A percentile compares a stretch with the other conserved stretches of the same genome.
Conservation (phyloP, 2,888 invertebrate genomes). For the Schizotus pectinicornis region DNA sequence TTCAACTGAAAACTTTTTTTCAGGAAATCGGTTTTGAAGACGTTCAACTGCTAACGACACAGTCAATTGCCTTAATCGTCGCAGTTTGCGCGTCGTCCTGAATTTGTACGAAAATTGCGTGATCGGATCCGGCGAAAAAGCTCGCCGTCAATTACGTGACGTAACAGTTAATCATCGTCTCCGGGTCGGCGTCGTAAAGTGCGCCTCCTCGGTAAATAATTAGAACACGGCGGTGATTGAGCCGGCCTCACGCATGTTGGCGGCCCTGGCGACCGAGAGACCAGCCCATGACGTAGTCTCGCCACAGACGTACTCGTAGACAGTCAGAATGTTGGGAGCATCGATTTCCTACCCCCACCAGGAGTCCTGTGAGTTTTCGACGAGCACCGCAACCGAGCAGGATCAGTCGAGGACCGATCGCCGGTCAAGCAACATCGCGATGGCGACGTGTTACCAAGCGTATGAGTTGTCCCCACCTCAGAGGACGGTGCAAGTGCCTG, state of each 20-base stretch:
- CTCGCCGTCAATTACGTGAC: conserved; percentile 34
- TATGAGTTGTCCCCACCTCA: conserved; percentile 57
- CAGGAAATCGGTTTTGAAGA: no score
- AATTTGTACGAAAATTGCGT: no score
- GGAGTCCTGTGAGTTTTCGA: conserved; percentile 28
- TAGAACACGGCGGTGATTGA: conserved; percentile 56
- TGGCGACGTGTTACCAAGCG: conserved; percentile 55
- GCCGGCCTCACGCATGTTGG: conserved; percentile 36
- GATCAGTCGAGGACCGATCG: conserved; percentile 54
- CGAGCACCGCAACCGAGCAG: conserved; percentile 15
- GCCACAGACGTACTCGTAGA: conserved; percentile 56
- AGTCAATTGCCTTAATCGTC: no score
- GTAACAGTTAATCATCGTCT: conserved; percentile 44
- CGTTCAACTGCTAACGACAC: no score
- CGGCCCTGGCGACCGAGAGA: conserved; percentile 27
- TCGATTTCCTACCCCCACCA: conserved; percentile 61
- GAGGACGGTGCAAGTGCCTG: conserved; percentile 56
- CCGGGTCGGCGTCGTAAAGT: conserved; percentile 46
- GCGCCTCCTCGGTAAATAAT: conserved; percentile 51
- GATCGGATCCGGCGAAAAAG: neutral
- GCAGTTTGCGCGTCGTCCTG: no score
- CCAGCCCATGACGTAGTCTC: conserved; percentile 50
- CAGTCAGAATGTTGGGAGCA: conserved; percentile 56
- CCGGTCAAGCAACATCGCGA: conserved; percentile 48
- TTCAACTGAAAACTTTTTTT: no score